Percentiles rank a stretch among this genome's conserved stretches.
These are phyloP conservation scores for Drosophila melanica DNA, from an alignment of 1,140 invertebrate species.

Conservation along the genomic window DNA sequence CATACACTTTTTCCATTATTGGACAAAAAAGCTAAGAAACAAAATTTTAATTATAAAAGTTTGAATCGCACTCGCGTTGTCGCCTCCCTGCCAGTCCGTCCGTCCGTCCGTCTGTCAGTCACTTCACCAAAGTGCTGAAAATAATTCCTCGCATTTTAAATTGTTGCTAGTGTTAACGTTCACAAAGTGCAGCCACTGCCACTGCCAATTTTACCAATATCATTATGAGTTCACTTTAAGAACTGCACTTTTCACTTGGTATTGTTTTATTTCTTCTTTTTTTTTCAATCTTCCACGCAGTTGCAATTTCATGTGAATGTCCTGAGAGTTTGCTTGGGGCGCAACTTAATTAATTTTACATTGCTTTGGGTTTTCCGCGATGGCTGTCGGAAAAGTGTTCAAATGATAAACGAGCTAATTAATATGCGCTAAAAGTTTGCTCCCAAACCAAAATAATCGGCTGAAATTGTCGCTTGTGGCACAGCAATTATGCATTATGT, in stretches of 20 bases:
- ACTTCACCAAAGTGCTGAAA: conserved; percentile 18
- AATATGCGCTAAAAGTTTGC: conserved; percentile 70
- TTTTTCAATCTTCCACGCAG: conserved; percentile 17
- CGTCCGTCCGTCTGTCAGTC: conserved; percentile 23
- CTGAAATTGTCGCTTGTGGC: conserved; percentile 52
- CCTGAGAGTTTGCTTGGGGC: conserved; percentile 58
- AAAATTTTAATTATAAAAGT: conserved; percentile 83
- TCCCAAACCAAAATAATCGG: conserved; percentile 42
- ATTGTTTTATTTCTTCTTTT: conserved; percentile 18
- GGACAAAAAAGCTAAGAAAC: conserved; percentile 42
- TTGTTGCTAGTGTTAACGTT: conserved; percentile 51
- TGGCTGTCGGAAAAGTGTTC: conserved; percentile 74
- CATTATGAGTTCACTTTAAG: conserved; percentile 74
- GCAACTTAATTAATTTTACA: conserved; percentile 81
- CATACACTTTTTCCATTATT: conserved; percentile 39
- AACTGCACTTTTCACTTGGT: conserved; percentile 37
- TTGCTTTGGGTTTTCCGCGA: conserved; percentile 54
- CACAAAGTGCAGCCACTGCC: conserved; percentile 25
- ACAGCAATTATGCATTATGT: conserved; percentile 71
- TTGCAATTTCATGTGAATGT: conserved; percentile 15
- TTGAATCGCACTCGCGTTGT: conserved; percentile 69
- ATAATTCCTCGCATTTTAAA: conserved; percentile 45
- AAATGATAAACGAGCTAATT: conserved; percentile 81
- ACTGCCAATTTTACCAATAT: conserved; percentile 78
- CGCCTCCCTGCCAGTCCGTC: conserved; percentile 43